Evolutionary conservation across 2,113 vertebrate genomes (phyloP).

Genomic region (Thomomys bottae): DNA sequence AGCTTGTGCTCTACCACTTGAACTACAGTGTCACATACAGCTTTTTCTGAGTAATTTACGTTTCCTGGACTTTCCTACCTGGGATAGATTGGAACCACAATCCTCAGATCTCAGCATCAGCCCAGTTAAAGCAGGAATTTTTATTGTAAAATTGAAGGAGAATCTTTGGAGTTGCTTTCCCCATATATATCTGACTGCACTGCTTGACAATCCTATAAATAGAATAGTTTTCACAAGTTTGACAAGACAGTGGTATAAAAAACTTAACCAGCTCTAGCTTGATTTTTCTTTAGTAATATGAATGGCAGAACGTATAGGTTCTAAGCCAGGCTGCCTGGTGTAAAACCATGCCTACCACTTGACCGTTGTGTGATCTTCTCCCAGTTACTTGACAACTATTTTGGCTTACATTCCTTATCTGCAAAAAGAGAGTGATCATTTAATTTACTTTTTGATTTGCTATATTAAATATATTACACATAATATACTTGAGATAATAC

Average conservation of each 20-base stretch:
- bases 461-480: not conserved
- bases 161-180: not conserved
- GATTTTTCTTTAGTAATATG: not conserved
- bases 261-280: not conserved
- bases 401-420: constrained; percentile 12
- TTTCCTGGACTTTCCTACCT: no score
- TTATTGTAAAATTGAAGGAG: not conserved
- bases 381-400: not conserved
- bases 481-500: not conserved
- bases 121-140: not conserved
- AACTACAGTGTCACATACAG: no score
- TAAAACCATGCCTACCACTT: not conserved
- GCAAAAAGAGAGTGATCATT: not conserved
- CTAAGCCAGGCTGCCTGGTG: not conserved
- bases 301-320: not conserved
- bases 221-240: not conserved
- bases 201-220: not conserved
- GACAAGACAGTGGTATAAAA: not conserved
- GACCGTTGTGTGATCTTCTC: not conserved
- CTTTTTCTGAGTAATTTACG: no score
- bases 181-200: not conserved
- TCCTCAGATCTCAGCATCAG: no score
- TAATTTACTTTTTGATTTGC: not conserved
- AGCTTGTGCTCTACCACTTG: no score
- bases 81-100: no score